Base-by-base conservation (phyloP, 2,113 vertebrate genomes). In the Neolamprologus sp. region DNA sequence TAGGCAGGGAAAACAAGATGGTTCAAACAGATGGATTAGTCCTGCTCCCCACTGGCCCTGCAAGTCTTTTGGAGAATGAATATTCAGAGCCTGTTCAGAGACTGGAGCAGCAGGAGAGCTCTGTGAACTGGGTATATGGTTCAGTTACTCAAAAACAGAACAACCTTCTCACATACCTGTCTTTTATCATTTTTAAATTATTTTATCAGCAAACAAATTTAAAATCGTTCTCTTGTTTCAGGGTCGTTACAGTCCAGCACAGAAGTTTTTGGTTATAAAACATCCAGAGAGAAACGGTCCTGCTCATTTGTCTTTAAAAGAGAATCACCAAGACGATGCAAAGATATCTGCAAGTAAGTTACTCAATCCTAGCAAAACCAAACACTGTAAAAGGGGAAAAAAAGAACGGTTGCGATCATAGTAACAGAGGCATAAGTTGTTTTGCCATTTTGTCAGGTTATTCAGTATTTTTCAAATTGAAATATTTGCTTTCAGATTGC, bases 1-100 rank as follows among this genome's bases (percentile, higher is more conserved):
- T 65, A 95, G 94, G 14, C 16, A 82, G 28, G 28, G n/a, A 92
- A 86, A 91, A 63, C 21, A 94, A 95, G 80, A 86, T 58, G 45
- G 80, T 93, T 91, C 94, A 95, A 81, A 94, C 89, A 9, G 89
- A 94, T 6, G 40, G 13, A 57, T 26, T 35, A 8, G 10, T 53
- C 42, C 53, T 16, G 6, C 37, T n/a, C 19, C 14, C 40, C 6
- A 5, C 1, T 53, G 71, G 42, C 4, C 19, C 21, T 9, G 54
- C 2, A 5, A 23, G 7, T 49, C 47, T 42, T 42, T 19, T 49
- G 40, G 47, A 79, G 45, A 81, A 49, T 6, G 53, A 86, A 7
- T 4, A 80, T 85, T 60, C 37, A 8, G 63, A 55, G 12, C 26
- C 49, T 75, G 49, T 82, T 10, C 51, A 88, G 19, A 81, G 7